Evolutionary conservation across 1,140 invertebrate genomes (phyloP).

Genomic region (Spodoptera litura): DNA sequence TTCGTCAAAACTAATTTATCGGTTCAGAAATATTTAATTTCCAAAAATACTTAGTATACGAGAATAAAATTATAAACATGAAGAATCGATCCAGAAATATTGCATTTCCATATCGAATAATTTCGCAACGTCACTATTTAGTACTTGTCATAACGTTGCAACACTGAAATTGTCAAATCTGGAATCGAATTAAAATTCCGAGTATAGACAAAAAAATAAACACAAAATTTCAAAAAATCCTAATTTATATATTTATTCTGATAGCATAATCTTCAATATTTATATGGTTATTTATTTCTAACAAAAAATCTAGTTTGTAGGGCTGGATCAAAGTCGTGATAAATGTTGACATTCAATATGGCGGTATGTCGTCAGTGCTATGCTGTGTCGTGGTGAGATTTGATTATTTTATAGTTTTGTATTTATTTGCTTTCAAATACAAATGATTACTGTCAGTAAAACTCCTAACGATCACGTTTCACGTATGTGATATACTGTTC

Average conservation of each 20-base stretch:
- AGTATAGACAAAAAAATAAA: slow-evolving; percentile 79
- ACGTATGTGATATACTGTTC: slow-evolving; percentile 53
- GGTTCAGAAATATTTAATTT: no score
- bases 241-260: slow-evolving; percentile 48
- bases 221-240: slow-evolving; percentile 67
- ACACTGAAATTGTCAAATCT: no score
- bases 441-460: slow-evolving; percentile 54
- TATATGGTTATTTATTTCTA: slow-evolving; percentile 52
- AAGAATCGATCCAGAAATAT: no score
- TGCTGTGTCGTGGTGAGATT: slow-evolving; percentile 94
- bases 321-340: slow-evolving; percentile 73
- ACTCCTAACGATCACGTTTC: slow-evolving; percentile 51
- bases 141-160: no score
- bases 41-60: no score
- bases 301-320: slow-evolving; percentile 70
- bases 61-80: no score
- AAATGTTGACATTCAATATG: slow-evolving; percentile 91
- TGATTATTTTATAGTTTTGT: slow-evolving; percentile 74
- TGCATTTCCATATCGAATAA: no score
- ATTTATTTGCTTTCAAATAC: slow-evolving; percentile 62
- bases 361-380: slow-evolving; percentile 97
- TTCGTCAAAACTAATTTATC: no score
- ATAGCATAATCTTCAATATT: slow-evolving; percentile 46
- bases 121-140: no score
- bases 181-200: no score